These are phyloP conservation scores for Cotesia vestalis DNA, from an alignment of 1,140 invertebrate genomes.

Conservation along the genomic window DNA sequence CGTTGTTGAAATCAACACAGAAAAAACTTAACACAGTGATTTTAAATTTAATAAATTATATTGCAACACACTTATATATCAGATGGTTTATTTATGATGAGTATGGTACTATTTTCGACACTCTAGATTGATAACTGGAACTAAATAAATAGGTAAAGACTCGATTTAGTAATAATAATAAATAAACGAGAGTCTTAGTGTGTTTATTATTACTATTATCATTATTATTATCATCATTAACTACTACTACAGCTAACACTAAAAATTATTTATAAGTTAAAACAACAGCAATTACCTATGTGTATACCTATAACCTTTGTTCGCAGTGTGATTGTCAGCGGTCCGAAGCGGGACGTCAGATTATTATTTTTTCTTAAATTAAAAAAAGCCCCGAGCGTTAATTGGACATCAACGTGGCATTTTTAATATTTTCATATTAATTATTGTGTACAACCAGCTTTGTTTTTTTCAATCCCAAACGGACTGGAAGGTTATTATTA, in stretches of 20 bases:
- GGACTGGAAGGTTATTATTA: not conserved
- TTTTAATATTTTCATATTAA: not conserved
- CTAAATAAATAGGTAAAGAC: constrained; percentile 46
- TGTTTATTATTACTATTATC: not conserved
- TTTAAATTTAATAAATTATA: not conserved
- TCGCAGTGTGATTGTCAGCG: constrained; percentile 34
- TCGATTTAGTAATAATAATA: not conserved
- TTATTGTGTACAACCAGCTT: not conserved
- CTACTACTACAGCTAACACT: no score
- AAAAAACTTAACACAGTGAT: constrained; percentile 28
- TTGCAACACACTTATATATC: no score
- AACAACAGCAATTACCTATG: constrained; percentile 24
- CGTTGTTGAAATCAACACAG: no score
- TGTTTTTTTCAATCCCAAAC: no score
- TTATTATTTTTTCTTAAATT: constrained; percentile 8
- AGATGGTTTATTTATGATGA: constrained; percentile 42
- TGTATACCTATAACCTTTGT: constrained; percentile 46
- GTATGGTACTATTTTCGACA: constrained; percentile 38
- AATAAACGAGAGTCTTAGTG: not conserved
- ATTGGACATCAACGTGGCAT: not conserved
- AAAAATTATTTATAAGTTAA: constrained; percentile 22
- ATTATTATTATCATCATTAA: not conserved
- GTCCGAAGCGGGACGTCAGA: constrained; percentile 12
- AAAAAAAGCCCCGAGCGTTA: not conserved
- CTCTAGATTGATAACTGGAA: constrained; percentile 44